phyloP scores from a whole-genome alignment of 2,113 vertebrate genomes.

The Mus musculus region GRCm39 chr13:16194001-16194500 shows the following conservation, averaged over 20 bases:
- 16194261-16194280: slow-evolving; percentile 20
- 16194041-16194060: not conserved
- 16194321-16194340: not conserved
- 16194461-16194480: slow-evolving; percentile 1
- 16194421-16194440: slow-evolving; percentile 45
- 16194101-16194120: slow-evolving; percentile 47
- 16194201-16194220: not conserved
- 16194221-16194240: slow-evolving; percentile 52
- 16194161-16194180: slow-evolving; percentile 57
- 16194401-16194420: slow-evolving; percentile 64
- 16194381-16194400: slow-evolving; percentile 72
- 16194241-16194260: slow-evolving; percentile 37
- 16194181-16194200: not conserved
- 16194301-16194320: not conserved
- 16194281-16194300: not conserved
- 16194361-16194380: slow-evolving; percentile 58
- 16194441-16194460: slow-evolving; percentile 33
- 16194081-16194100: slow-evolving; percentile 42
- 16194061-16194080: not conserved
- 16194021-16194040: not conserved
- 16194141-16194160: not conserved
- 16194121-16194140: slow-evolving; percentile 45
- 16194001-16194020: slow-evolving; percentile 7
- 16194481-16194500: not conserved
- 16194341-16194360: not conserved